Evolutionary conservation across 1,140 invertebrate species (phyloP).

Genomic region (Danaus plexippus): DNA sequence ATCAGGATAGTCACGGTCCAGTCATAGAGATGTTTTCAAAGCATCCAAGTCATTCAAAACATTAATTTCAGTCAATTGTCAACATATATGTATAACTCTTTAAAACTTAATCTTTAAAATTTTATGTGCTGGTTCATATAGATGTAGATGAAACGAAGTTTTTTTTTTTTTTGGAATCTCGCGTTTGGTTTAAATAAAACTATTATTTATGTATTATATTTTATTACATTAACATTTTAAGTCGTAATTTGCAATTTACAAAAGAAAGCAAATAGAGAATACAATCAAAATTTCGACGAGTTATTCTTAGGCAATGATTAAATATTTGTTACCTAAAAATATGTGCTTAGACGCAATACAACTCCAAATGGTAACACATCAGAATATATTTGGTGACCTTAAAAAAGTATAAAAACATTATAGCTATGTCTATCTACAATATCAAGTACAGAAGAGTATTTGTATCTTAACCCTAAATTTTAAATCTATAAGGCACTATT

Average conservation of each 20-base stretch:
- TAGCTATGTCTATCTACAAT: slow-evolving; percentile 29
- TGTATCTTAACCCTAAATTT: slow-evolving; percentile 44
- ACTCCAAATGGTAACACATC: slow-evolving; percentile 52
- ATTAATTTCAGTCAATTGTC: slow-evolving; percentile 18
- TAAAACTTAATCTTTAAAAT: neutral
- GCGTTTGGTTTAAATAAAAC: slow-evolving; percentile 21
- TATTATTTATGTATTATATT: slow-evolving; percentile 34
- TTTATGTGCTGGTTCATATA: slow-evolving; percentile 1
- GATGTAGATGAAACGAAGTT: too few species aligned
- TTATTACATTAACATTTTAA: slow-evolving; percentile 59
- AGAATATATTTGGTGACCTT: slow-evolving; percentile 60
- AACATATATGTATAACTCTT: slow-evolving; percentile 7
- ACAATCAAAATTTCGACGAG: slow-evolving; percentile 40
- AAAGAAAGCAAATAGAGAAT: slow-evolving; percentile 56
- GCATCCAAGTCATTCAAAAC: slow-evolving; percentile 22
- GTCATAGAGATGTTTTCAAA: neutral
- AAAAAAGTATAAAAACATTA: slow-evolving; percentile 40
- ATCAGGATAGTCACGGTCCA: slow-evolving; percentile 10
- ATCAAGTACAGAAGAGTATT: slow-evolving; percentile 62
- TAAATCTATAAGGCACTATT: slow-evolving; percentile 71
- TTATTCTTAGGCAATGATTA: slow-evolving; percentile 64
- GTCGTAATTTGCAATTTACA: slow-evolving; percentile 67
- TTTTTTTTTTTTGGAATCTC: too few species aligned
- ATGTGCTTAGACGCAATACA: slow-evolving; percentile 32
- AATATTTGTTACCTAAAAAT: slow-evolving; percentile 44